Conservation (phyloP, 2,888 invertebrate species). For the Hemistola chrysoprasaria region DNA sequence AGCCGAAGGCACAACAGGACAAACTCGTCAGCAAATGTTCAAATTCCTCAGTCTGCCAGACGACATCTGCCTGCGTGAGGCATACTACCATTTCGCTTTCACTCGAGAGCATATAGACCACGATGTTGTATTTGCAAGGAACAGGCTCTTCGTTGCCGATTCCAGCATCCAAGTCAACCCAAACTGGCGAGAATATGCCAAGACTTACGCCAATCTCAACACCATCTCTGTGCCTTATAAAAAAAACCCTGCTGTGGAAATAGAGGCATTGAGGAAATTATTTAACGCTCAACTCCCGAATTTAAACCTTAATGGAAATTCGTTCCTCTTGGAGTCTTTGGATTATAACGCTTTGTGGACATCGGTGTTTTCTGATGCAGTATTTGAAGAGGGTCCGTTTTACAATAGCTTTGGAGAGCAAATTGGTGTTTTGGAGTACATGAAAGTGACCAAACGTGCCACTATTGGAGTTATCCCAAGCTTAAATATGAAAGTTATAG, state of each 20-base stretch:
- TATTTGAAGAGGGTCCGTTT: slow-evolving; percentile 28
- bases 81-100: slow-evolving; percentile 28
- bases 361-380: slow-evolving; percentile 18
- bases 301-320: slow-evolving; percentile 31
- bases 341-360: slow-evolving; percentile 36
- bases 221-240: slow-evolving; percentile 22
- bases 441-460: slow-evolving; percentile 26
- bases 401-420: slow-evolving; percentile 22
- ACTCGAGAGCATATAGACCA: slow-evolving; percentile 15
- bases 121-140: too few relatives aligned
- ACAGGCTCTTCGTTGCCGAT: too few relatives aligned
- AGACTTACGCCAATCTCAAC: slow-evolving; percentile 16
- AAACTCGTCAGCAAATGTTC: slow-evolving; percentile 23
- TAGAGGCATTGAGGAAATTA: slow-evolving; percentile 16
- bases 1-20: slow-evolving; percentile 30
- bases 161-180: too few relatives aligned
- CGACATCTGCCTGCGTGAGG: slow-evolving; percentile 25
- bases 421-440: slow-evolving; percentile 33
- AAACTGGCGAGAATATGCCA: slow-evolving; percentile 24
- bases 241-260: slow-evolving; percentile 17
- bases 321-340: slow-evolving; percentile 32
- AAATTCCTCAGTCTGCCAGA: slow-evolving; percentile 27
- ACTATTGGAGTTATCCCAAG: slow-evolving; percentile 17
- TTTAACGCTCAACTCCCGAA: slow-evolving; percentile 5
- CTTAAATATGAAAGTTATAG: slow-evolving; percentile 20